Base-by-base conservation (phyloP, 2,888 invertebrate genomes). In the Odontocolon sp. region DNA sequence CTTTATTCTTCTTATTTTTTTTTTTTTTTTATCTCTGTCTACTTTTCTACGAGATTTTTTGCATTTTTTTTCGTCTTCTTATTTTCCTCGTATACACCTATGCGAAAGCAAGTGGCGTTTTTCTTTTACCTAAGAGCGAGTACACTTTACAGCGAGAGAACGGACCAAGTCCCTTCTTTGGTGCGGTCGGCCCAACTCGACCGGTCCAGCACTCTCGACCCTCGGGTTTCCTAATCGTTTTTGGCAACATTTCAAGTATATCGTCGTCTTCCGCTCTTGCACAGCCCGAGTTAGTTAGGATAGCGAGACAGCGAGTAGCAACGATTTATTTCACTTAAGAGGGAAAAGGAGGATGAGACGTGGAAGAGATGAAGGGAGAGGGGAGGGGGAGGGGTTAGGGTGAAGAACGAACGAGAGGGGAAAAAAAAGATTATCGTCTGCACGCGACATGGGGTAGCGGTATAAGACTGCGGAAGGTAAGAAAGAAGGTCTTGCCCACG, bases 291-390 rank as follows among this genome's bases (percentile, higher is more conserved):
- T 50, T 33, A 54, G 14, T 31, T 23, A 36, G 36, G 47, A 47
- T 36, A 36, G 9, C 33, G 68, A 23, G 26, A 71, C 36, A 54
- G 40, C 52, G 63, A 68, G 77, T 73, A 73, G 68, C 72, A 69
- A 81, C 78, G 80, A 81, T 81, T 80, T 80, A 81, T 80, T 81
- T 80, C 80, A 80, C 78, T 81, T 80, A 72, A 69, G 68, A 68
- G 72, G 50, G 50, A 71, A 72, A 64, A 71, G 75, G 59, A 67
- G 50, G 77, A 50, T 57, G 67, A 57, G 50, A 71, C 73, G 73
- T 45, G 71, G 61, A 70, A 75, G 50, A 61, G 59, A 47, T 54
- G 70, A n/a, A 72, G 50, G 47, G 54, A 52, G 45, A 67, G 31
- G 61, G 11, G 23, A 54, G 52, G 67, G 63, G 54, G 59, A 66